Conservation (phyloP, 2,113 vertebrate genomes). For the Sinocyclocheilus maitianheensis region DNA sequence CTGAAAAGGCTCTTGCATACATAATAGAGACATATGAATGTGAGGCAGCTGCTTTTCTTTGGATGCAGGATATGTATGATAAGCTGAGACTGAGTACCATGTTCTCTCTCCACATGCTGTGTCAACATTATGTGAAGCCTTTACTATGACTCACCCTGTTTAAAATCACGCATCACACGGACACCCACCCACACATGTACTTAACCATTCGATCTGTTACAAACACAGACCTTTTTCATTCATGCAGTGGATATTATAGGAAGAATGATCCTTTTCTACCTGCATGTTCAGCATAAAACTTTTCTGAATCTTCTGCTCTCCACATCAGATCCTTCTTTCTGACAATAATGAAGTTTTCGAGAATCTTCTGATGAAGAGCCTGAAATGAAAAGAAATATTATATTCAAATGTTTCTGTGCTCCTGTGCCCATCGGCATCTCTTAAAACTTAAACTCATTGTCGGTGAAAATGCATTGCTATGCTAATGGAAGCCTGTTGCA, state of each 20-base stretch:
- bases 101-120: slow-evolving; percentile 7
- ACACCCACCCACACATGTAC: slow-evolving; percentile 2
- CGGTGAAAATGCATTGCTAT: neutral
- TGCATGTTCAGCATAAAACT: slow-evolving; percentile 89
- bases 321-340: slow-evolving; percentile 81
- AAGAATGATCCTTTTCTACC: slow-evolving; percentile 69
- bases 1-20: neutral
- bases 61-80: neutral
- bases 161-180: slow-evolving; percentile 3
- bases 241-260: neutral
- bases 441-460: neutral
- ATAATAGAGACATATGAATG: slow-evolving; percentile 1
- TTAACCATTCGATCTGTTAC: slow-evolving; percentile 8
- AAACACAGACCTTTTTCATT: slow-evolving; percentile 24
- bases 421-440: neutral
- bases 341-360: slow-evolving; percentile 84
- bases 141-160: slow-evolving; percentile 16
- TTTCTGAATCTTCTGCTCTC: slow-evolving; percentile 80
- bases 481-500: neutral
- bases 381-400: slow-evolving; percentile 55
- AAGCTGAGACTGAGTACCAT: slow-evolving; percentile 10
- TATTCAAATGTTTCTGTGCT: neutral
- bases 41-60: slow-evolving; percentile 14
- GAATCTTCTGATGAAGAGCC: slow-evolving; percentile 88
- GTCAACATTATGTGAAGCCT: slow-evolving; percentile 2